These are phyloP conservation scores for Odocoileus virginianus DNA, from an alignment of 2,113 vertebrate species.

Conservation along the genomic window DNA sequence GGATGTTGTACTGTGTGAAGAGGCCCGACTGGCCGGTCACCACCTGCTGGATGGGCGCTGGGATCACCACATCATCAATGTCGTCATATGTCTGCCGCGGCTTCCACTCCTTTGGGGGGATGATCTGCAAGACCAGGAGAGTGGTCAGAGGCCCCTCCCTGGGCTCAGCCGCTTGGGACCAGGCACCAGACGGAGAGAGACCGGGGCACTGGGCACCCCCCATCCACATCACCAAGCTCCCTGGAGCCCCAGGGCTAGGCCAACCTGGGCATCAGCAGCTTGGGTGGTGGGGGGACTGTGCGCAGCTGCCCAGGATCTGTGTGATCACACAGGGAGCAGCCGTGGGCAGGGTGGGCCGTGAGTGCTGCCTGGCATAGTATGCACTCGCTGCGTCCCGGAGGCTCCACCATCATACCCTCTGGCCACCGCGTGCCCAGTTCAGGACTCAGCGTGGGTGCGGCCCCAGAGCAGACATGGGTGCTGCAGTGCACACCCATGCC, in stretches of 20 bases:
- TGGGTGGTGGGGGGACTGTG: background rate
- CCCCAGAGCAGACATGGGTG: background rate
- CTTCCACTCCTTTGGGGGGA: slow-evolving; percentile 87
- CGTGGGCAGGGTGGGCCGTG: background rate
- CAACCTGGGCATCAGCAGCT: background rate
- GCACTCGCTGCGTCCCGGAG: background rate
- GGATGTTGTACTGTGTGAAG: slow-evolving; percentile 89
- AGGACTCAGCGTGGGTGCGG: background rate
- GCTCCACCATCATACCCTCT: background rate
- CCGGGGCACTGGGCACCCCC: background rate
- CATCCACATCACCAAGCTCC: background rate
- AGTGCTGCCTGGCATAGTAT: background rate
- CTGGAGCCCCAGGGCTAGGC: background rate
- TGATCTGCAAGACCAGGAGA: slow-evolving; percentile 73
- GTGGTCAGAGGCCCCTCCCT: fast-evolving
- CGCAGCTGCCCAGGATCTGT: background rate
- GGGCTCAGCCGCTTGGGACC: background rate
- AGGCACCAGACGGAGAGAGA: no score
- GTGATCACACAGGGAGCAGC: background rate
- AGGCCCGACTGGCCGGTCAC: slow-evolving; percentile 86
- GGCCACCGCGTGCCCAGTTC: background rate
- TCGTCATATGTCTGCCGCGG: slow-evolving; percentile 83
- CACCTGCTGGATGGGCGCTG: slow-evolving; percentile 87
- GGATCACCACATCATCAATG: slow-evolving; percentile 87
- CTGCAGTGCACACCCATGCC: background rate